Evolutionary conservation across 2,113 vertebrate genomes (phyloP).

Genomic region (Protobothrops mucrosquamatus): DNA sequence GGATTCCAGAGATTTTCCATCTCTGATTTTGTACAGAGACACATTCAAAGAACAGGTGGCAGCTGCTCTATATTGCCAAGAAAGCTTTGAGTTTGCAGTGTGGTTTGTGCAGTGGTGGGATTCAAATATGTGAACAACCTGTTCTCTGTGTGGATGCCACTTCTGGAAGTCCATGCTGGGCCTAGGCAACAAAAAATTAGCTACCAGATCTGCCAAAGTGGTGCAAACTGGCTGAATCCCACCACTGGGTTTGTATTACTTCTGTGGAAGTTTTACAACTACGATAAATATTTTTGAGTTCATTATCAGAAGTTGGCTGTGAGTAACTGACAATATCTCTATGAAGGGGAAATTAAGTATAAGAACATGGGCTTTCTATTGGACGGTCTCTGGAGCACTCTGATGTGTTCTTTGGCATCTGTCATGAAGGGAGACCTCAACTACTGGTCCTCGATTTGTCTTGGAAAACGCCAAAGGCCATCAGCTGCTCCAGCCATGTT

Average conservation of each 20-base stretch:
- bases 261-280: too few species aligned
- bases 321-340: conserved; percentile 71
- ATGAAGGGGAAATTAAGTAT: conserved; percentile 83
- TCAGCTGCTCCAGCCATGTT: conserved; percentile 27
- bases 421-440: conserved; percentile 55
- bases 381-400: conserved; percentile 50
- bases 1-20: not conserved
- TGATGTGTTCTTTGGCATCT: conserved; percentile 17
- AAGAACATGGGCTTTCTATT: conserved; percentile 68
- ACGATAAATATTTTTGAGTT: too few species aligned
- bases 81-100: too few species aligned
- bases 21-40: not conserved
- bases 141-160: too few species aligned
- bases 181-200: too few species aligned
- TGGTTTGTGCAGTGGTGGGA: too few species aligned
- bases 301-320: too few species aligned
- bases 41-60: not conserved
- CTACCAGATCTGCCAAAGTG: too few species aligned
- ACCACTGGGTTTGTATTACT: too few species aligned
- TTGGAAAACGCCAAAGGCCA: conserved; percentile 69
- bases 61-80: not conserved
- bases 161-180: too few species aligned
- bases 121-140: too few species aligned
- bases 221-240: too few species aligned
- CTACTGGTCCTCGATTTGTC: conserved; percentile 59